Evolutionary conservation across 2,888 invertebrate species (phyloP).

Genomic region (Agrochola lota): DNA sequence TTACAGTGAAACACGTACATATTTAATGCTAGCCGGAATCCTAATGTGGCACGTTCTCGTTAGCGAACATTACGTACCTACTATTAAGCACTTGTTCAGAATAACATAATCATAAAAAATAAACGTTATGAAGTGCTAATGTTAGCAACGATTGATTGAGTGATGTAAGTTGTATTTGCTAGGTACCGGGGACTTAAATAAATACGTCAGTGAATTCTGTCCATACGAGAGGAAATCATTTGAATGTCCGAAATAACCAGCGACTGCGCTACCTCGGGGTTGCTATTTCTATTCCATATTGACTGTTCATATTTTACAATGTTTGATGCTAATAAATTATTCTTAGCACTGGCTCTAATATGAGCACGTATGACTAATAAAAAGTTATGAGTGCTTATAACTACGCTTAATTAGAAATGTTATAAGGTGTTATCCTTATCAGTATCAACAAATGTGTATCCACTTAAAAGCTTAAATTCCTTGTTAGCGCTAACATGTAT

Average conservation of each 20-base stretch:
- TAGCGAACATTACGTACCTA: conserved; percentile 22
- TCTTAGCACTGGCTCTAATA: conserved; percentile 52
- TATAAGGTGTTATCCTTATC: conserved; percentile 2
- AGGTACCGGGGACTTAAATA: conserved; percentile 41
- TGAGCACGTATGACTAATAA: conserved; percentile 40
- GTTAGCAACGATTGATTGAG: conserved; percentile 37
- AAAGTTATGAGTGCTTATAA: conserved; percentile 47
- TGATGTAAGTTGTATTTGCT: conserved; percentile 53
- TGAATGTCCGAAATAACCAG: conserved; percentile 66
- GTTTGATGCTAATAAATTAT: conserved; percentile 64
- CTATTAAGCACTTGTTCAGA: conserved; percentile 7
- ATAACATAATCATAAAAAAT: conserved; percentile 11
- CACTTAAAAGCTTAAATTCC: conserved; percentile 25
- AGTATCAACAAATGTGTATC: conserved; percentile 1
- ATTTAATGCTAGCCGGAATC: conserved; percentile 46
- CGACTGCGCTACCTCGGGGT: conserved; percentile 53
- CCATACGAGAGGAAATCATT: conserved; percentile 62
- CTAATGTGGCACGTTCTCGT: conserved; percentile 43
- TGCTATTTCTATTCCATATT: conserved; percentile 69
- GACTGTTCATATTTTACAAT: conserved; percentile 66
- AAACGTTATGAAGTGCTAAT: conserved; percentile 24
- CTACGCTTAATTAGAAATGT: conserved; percentile 39
- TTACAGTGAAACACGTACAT: conserved; percentile 42
- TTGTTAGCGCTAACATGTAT: conserved; percentile 9
- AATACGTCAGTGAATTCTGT: conserved; percentile 60